Base-by-base conservation (phyloP, 2,888 invertebrate genomes). In the Ctena decussata region DNA sequence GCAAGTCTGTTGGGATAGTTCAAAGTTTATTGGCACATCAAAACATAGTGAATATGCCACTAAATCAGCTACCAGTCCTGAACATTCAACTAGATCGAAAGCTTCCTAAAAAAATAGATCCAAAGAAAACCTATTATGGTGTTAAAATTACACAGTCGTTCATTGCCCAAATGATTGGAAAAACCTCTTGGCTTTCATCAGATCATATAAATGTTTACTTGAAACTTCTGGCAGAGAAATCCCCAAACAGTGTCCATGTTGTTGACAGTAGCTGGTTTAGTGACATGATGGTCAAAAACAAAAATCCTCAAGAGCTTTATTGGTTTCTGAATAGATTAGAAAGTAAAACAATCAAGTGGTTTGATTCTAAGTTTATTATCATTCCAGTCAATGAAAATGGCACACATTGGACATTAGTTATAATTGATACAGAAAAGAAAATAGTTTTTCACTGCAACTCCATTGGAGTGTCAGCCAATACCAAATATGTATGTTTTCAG, bases 171-270 rank as follows among this genome's bases (percentile, higher is more conserved):
- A 18, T 46, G 24, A 27, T 32, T 30, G 44, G 60, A 18, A 30
- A 39, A 65, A 35, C n/a, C 18, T 30, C 35, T n/a, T 77, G 77
- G 77, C 44, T 65, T 0, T 35, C 77, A 1, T 49, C 70, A 21
- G 70, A 70, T 46, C 46, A 77, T 24, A 44, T 77, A 21, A 70
- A 77, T 70, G 35, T 77, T n/a, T 77, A 77, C 24, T 21, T 77
- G 35, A 32, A 46, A 18, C 32, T 78, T 12, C 30, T 70, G 24
- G 12, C 46, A 35, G 21, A 35, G 8, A 49, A 69, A 21, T 3
- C 6, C 3, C 24, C 49, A 18, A 1, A 0, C 0, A 69, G 18
- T 5, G 15, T 77, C 5, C 49, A 77, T 69, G 44, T 46, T 69
- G 46, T 70, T 32, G 49, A 70, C 24, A 46, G 70, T 69, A 24